These are phyloP conservation scores for Vultur gryphus DNA, from an alignment of 2,797 vertebrate species.

Conservation along the genomic window DNA sequence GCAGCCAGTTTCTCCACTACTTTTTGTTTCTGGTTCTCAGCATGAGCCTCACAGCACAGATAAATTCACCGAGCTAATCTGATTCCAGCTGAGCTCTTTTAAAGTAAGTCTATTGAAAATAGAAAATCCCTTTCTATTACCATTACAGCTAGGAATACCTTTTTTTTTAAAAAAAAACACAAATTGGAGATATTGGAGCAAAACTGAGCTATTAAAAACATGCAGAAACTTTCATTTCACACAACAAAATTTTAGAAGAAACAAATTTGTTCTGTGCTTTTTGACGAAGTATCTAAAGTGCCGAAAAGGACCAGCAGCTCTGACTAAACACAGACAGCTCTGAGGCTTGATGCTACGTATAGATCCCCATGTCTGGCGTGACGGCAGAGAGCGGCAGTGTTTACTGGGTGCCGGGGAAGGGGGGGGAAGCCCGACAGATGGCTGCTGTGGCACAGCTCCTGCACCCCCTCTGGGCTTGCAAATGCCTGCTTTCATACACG, in stretches of 20 bases:
- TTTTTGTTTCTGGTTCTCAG: slow-evolving; percentile 48
- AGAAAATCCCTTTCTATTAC: slow-evolving; percentile 38
- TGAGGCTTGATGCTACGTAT: not conserved
- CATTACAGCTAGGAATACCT: not conserved
- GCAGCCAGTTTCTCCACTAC: not conserved
- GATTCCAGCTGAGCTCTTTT: slow-evolving; percentile 56
- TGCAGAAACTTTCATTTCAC: not conserved
- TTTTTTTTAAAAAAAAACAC: not conserved
- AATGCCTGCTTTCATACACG: slow-evolving; percentile 35
- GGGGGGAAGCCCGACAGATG: slow-evolving; percentile 59
- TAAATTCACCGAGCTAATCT: slow-evolving; percentile 50
- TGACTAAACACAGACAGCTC: not conserved
- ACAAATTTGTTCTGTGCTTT: not conserved
- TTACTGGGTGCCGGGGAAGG: not conserved
- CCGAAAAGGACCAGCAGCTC: not conserved
- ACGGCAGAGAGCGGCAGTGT: not conserved
- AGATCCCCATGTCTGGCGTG: not conserved
- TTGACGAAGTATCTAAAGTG: not conserved
- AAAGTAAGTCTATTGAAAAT: slow-evolving; percentile 32
- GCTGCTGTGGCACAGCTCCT: slow-evolving; percentile 50
- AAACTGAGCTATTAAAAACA: not conserved
- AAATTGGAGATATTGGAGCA: not conserved
- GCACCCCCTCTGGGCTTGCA: slow-evolving; percentile 45
- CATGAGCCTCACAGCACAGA: slow-evolving; percentile 3
- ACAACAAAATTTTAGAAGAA: not conserved